phyloP scores from a whole-genome alignment of 1,140 invertebrate species.

The Bombus superbus region DNA sequence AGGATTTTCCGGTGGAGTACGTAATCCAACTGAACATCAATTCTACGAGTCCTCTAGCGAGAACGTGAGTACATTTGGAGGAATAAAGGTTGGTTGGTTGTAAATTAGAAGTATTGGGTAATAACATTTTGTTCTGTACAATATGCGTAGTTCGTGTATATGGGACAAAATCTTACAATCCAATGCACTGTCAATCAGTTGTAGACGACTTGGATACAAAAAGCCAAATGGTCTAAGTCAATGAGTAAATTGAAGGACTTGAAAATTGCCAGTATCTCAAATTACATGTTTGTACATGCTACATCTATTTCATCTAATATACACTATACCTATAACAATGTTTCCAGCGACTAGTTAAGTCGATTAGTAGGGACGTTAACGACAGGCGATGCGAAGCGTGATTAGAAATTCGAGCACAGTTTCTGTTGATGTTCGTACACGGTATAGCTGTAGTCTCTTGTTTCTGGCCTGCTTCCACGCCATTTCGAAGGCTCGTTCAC shows the following conservation, averaged over 20 bases:
- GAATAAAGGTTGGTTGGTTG: no score
- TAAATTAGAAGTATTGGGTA: neutral
- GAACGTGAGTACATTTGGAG: conserved; percentile 58
- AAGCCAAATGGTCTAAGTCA: no score
- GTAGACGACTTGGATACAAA: no score
- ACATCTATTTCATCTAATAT: neutral
- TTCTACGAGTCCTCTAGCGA: conserved; percentile 55
- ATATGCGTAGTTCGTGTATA: no score
- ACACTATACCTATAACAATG: neutral
- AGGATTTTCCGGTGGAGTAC: conserved; percentile 4
- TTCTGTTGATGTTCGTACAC: neutral
- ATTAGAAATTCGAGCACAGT: conserved; percentile 24
- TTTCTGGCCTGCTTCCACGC: neutral
- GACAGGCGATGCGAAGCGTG: neutral
- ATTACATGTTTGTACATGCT: neutral
- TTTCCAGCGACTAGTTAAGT: neutral
- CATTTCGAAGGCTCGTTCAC: neutral
- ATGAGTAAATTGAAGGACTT: no score
- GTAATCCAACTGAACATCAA: conserved; percentile 32
- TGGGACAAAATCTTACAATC: no score
- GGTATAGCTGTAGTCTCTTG: neutral
- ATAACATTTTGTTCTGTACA: neutral
- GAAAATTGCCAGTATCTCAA: neutral
- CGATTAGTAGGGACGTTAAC: neutral
- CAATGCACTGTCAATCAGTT: no score